Base-by-base conservation (phyloP, 2,113 vertebrate species). In the Chaenocephalus aceratus region DNA sequence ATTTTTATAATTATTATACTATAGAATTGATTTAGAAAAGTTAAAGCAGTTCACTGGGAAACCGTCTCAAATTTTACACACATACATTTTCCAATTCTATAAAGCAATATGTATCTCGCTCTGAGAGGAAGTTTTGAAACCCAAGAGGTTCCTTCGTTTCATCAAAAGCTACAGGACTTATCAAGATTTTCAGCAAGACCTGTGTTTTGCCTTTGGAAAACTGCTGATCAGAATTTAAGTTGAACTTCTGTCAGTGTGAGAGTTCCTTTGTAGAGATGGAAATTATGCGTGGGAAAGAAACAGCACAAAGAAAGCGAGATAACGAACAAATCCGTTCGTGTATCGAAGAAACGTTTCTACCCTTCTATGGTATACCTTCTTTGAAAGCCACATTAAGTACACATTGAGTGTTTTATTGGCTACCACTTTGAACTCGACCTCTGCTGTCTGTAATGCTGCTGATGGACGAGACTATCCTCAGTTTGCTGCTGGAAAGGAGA, bases 181-280 rank as follows among this genome's bases (percentile, higher is more conserved):
- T 10, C n/a, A 0, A 57, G 69, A 68, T 52, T 11, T 46, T 72
- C 52, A 6, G 6, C 49, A 41, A 12, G 74, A 60, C 62, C 46
- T 8, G 53, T 6, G 54, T 56, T 46, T 79, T 49, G 41, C 41
- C 59, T 79, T 65, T 72, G 21, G 7, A 58, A 58, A 75, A 54
- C 49, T 68, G 26, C 65, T 49, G 76, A 71, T 34, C 18, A 41
- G 82, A 84, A 64, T 79, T 75, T 75, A 52, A 79, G 75, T 53
- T 16, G 8, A 53, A 36, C 70, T 65, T 75, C 53, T 75, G 58
- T 68, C 58, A 9, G 44, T 59, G 10, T 49, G 10, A 34, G 49
- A n/a, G 14, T 10, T 21, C 14, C 18, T 72, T 64, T 58, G 76
- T 66, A 16, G 52, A 3, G 46, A 45, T 66, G 34, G 45, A 53